These are phyloP conservation scores for Aphaenogaster rudis DNA, from an alignment of 1,140 invertebrate genomes.

Conservation along the genomic window DNA sequence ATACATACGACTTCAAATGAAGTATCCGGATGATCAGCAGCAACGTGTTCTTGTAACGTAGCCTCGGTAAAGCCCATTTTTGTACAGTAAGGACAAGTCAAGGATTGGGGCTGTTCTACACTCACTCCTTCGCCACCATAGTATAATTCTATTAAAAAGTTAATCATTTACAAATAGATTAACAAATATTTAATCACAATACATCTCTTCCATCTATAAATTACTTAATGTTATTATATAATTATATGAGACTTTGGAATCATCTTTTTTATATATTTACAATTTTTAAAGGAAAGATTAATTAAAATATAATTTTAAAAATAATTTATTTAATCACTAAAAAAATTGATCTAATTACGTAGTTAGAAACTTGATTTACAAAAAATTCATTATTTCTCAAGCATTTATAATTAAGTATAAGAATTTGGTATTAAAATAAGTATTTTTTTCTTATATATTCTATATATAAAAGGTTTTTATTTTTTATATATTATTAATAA, in stretches of 20 bases:
- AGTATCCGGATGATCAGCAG: conserved; percentile 94
- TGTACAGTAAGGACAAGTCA: conserved; percentile 98
- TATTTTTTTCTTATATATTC: not conserved
- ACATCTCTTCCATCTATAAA: not conserved
- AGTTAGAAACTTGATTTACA: not conserved
- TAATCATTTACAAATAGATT: conserved; percentile 45
- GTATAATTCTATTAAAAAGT: conserved; percentile 92
- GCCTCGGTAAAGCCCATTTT: conserved; percentile 98
- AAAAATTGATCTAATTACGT: not conserved
- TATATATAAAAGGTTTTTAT: not conserved
- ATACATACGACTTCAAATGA: conserved; percentile 94
- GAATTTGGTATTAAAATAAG: not conserved
- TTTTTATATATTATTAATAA: not conserved
- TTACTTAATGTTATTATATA: conserved; percentile 1
- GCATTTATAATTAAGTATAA: not conserved
- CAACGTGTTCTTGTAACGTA: conserved; percentile 96
- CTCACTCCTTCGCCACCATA: conserved; percentile 97
- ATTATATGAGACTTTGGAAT: not conserved
- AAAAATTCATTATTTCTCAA: not conserved
- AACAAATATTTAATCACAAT: not conserved
- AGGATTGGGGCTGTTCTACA: conserved; percentile 97
- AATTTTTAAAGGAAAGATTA: not conserved
- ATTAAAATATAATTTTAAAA: not conserved
- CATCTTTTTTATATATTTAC: not conserved
- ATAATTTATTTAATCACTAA: not conserved